Evolutionary conservation across 2,888 invertebrate genomes (phyloP), one percentile per base, ranked within the genome.

Genomic region (Monopis laevigella): DNA sequence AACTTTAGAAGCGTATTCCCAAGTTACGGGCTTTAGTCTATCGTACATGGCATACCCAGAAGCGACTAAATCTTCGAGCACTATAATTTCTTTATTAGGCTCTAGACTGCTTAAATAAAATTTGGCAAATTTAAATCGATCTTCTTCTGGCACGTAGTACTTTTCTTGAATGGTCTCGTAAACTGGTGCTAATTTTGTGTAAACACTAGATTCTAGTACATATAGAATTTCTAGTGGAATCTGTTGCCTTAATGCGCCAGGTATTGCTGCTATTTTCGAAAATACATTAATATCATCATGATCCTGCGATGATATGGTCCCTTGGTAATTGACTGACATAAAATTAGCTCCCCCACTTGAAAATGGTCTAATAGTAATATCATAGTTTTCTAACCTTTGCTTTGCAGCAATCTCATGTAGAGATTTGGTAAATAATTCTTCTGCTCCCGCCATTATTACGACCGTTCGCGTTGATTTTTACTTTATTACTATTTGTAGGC

Each of bases 381-480:
- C 14, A 3, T 11, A 11, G n/a, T 40, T 26, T 29, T 29, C 16
- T 7, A 40, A 28, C 2, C 18, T 29, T 18, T 40, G 10, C 5
- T 36, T 13, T 10, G 4, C 14, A 27, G 56, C 48, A 29, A 63
- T 51, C 34, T 48, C 45, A 19, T 51, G 43, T 10, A 65, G 46
- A 19, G 62, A 29, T 14, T 51, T 28, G 7, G 8, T 16, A 7
- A 14, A 39, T n/a, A 27, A 6, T 17, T 39, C 27, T 27, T 27
- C 39, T 8, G 29, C 17, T 27, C 10, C 13, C 27, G 11, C 39
- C 28, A 39, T 28, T 26, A 18, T 8, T 6, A 4, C 36, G 36
- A 21, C 12, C 12, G 11, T 11, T 36, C 32, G 8, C 10, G n/a
- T n/a, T n/a, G n/a, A n/a, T n/a, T n/a, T n/a, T n/a, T n/a, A n/a